Percentiles rank a stretch among this genome's conserved stretches.
These are phyloP conservation scores for Eptesicus fuscus DNA, from an alignment of 2,113 vertebrate species.

Conservation along the genomic window DNA sequence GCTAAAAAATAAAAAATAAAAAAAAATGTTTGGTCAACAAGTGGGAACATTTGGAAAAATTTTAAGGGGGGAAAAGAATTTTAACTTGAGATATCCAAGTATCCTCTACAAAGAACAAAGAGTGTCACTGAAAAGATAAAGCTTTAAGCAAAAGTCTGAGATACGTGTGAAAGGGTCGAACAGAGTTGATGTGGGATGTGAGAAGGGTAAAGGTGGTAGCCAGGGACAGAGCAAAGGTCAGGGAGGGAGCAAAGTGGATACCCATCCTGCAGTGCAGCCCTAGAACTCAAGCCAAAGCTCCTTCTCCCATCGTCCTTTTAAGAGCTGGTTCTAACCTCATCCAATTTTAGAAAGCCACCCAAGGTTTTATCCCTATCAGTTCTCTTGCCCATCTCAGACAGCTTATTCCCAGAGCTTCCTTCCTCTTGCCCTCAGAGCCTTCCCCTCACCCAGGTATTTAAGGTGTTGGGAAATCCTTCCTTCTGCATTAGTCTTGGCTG, in stretches of 20 bases:
- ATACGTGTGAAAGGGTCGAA: not conserved
- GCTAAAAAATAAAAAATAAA: slow-evolving; percentile 13
- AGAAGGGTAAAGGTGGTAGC: not conserved
- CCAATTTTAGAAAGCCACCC: slow-evolving; percentile 73
- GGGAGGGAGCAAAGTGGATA: not conserved
- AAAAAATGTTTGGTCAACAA: not conserved
- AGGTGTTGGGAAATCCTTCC: not conserved
- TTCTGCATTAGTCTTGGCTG: not conserved
- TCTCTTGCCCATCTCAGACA: not conserved
- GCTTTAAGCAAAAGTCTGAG: not conserved
- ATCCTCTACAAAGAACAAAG: not conserved
- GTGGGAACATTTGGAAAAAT: slow-evolving; percentile 19
- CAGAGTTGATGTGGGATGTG: not conserved
- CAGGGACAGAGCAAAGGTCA: not conserved
- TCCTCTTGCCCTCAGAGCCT: not conserved
- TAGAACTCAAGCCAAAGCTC: not conserved
- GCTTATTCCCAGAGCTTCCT: slow-evolving; percentile 11
- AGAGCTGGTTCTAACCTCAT: slow-evolving; percentile 68
- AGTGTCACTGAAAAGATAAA: not conserved
- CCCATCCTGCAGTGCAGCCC: not conserved
- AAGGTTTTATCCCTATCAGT: not conserved
- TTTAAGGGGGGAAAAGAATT: not conserved
- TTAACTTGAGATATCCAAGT: not conserved
- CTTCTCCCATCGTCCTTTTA: slow-evolving; percentile 10
- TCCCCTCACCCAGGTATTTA: not conserved